Percentiles rank a stretch among this genome's conserved stretches.
Conservation (phyloP, 53 echinoderm and acorn worm genomes). For the Mesocentrotus franciscanus region DNA sequence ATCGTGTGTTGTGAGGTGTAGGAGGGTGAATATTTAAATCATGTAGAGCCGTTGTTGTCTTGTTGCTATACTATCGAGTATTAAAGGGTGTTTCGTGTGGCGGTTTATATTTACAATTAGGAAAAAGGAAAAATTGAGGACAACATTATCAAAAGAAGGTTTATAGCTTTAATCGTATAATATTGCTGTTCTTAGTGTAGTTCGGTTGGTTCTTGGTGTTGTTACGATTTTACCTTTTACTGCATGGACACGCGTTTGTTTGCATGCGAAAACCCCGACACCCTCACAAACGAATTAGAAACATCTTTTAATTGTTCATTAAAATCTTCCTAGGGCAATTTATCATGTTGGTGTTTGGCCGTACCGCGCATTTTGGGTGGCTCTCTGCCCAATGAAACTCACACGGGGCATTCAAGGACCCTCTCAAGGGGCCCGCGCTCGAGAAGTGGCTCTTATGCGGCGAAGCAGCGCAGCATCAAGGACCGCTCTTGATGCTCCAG, state of each 20-base stretch:
- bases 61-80: too few species aligned
- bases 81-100: too few species aligned
- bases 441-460: constrained; percentile 11
- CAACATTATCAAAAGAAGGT: too few species aligned
- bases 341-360: constrained; percentile 9
- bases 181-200: too few species aligned
- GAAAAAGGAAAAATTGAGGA: too few species aligned
- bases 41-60: too few species aligned
- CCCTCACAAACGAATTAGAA: background rate
- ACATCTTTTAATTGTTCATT: background rate
- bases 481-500: background rate
- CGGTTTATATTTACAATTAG: too few species aligned
- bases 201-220: too few species aligned
- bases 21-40: too few species aligned
- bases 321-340: background rate
- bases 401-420: constrained; percentile 15
- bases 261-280: background rate
- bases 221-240: background rate
- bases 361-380: background rate
- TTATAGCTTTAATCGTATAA: too few species aligned
- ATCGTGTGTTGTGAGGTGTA: too few species aligned
- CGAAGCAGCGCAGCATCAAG: constrained; percentile 21
- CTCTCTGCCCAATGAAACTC: background rate
- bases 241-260: background rate
- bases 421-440: constrained; percentile 8